A percentile compares a stretch with the other conserved stretches of the same genome.
Conservation (phyloP, 2,797 vertebrate genomes). For the Notoglanidium macrostoma region DNA sequence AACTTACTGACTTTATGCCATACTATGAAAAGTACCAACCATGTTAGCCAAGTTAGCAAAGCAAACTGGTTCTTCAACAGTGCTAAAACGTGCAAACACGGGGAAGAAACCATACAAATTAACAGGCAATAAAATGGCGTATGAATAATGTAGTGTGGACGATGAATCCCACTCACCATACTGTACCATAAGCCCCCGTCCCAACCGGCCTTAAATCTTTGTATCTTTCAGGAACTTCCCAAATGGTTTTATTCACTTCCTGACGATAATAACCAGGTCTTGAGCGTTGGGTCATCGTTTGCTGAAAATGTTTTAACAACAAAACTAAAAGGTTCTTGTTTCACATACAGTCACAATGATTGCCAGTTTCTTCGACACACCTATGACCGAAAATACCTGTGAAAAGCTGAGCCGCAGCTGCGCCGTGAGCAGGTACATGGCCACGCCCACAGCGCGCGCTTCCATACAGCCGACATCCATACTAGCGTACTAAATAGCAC, state of each 20-base stretch:
- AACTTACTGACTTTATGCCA: neutral
- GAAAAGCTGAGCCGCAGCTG: neutral
- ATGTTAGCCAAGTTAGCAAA: neutral
- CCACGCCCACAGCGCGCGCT: slow-evolving; percentile 32
- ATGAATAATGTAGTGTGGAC: neutral
- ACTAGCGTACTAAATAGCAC: neutral
- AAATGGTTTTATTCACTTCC: slow-evolving; percentile 89
- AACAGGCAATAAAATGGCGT: neutral
- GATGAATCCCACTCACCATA: slow-evolving; percentile 82
- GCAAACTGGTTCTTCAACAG: neutral
- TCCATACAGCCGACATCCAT: neutral
- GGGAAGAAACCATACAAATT: neutral
- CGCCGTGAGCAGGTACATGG: slow-evolving; percentile 2
- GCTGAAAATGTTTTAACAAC: neutral
- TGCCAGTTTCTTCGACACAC: slow-evolving; percentile 45
- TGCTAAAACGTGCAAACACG: neutral
- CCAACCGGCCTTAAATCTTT: slow-evolving; percentile 87
- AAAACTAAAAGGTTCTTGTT: neutral
- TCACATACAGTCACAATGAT: slow-evolving; percentile 12
- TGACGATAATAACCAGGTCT: slow-evolving; percentile 82
- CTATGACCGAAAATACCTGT: slow-evolving; percentile 44
- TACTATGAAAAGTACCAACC: neutral
- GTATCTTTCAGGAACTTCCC: slow-evolving; percentile 91
- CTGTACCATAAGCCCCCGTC: slow-evolving; percentile 92
- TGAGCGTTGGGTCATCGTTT: slow-evolving; percentile 77